These are phyloP conservation scores for Temnothorax ravouxi DNA, from an alignment of 2,888 invertebrate species.

Conservation along the genomic window DNA sequence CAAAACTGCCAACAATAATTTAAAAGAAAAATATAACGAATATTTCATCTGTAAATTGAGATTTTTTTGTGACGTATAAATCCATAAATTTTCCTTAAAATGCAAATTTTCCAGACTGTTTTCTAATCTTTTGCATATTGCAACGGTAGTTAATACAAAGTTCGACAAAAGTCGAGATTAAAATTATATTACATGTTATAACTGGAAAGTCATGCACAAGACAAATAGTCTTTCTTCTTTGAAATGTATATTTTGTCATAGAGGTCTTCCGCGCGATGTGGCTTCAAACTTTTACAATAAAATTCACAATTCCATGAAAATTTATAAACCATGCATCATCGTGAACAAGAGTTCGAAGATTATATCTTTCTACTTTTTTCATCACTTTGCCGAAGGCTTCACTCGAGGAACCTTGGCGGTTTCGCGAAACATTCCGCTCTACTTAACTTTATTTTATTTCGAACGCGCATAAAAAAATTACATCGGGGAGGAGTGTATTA, in stretches of 20 bases:
- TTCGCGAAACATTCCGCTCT: constrained; percentile 29
- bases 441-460: constrained; percentile 20
- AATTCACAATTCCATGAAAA: constrained; percentile 41
- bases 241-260: constrained; percentile 14
- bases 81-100: neutral
- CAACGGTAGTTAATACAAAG: neutral
- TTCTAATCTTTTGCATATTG: constrained; percentile 1
- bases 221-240: constrained; percentile 3
- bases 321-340: constrained; percentile 33
- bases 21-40: neutral
- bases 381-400: constrained; percentile 13
- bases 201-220: neutral
- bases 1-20: neutral
- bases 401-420: neutral
- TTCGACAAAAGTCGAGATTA: neutral
- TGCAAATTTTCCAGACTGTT: neutral
- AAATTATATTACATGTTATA: constrained; percentile 4
- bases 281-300: constrained; percentile 35
- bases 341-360: constrained; percentile 32
- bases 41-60: neutral
- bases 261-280: neutral
- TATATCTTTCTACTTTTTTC: constrained; percentile 20
- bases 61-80: neutral
- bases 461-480: constrained; percentile 41
- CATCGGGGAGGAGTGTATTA: constrained; percentile 1